Conservation (phyloP, 2,113 vertebrate species). For the Cyanocitta stelleri region DNA sequence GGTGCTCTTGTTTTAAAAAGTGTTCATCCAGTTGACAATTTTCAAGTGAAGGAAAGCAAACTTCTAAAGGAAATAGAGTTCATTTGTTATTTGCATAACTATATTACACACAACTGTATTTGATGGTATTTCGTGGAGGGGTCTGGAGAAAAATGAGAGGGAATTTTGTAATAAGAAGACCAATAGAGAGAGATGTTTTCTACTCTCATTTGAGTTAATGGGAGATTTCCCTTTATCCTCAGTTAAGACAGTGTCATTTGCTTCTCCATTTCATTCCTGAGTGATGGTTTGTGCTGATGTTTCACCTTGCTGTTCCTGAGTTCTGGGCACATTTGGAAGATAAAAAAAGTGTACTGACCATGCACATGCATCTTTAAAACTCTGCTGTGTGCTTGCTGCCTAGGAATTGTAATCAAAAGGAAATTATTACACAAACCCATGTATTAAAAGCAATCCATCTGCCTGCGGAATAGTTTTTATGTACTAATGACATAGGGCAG, state of each 20-base stretch:
- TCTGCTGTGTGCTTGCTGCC: not conserved
- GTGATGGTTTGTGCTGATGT: slow-evolving; percentile 45
- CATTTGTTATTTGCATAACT: slow-evolving; percentile 17
- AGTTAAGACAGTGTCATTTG: slow-evolving; percentile 3
- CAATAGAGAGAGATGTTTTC: not conserved
- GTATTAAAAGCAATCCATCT: slow-evolving; percentile 33
- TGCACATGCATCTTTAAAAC: not conserved
- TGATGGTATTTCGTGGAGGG: not conserved
- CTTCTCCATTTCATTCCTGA: slow-evolving; percentile 44
- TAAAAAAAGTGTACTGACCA: not conserved
- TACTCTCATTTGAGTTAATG: slow-evolving; percentile 8
- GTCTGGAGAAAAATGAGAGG: not conserved
- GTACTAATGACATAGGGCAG: not conserved
- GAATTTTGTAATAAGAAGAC: not conserved
- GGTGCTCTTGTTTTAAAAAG: not conserved
- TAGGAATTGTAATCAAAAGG: slow-evolving; percentile 14
- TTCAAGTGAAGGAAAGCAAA: not conserved
- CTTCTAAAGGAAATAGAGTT: not conserved
- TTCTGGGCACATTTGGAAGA: not conserved
- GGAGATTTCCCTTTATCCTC: slow-evolving; percentile 26
- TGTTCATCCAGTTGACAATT: not conserved
- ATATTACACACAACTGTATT: not conserved
- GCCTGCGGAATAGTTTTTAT: not conserved
- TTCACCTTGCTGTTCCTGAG: slow-evolving; percentile 17
- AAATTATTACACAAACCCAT: slow-evolving; percentile 6